These are phyloP conservation scores for Orchestes rusci DNA, from an alignment of 2,888 invertebrate species.

Conservation along the genomic window DNA sequence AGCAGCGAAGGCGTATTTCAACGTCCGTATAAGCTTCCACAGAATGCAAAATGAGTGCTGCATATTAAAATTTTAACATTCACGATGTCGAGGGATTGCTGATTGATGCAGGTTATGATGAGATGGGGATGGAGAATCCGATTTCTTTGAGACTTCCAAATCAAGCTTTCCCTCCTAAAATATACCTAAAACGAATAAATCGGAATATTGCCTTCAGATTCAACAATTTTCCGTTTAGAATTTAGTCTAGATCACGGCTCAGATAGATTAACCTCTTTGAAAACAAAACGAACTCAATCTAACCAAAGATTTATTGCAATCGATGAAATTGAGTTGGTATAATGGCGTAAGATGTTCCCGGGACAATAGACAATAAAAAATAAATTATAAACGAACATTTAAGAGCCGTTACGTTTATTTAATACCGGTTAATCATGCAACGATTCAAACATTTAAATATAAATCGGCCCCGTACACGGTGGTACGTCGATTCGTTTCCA, in stretches of 20 bases:
- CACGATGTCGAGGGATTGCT: background rate
- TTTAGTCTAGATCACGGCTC: too few species aligned
- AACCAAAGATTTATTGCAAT: conserved; percentile 36
- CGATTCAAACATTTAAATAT: conserved; percentile 43
- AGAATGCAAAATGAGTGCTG: conserved; percentile 14
- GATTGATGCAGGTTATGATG: conserved; percentile 3
- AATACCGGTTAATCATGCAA: conserved; percentile 46
- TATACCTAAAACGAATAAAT: too few species aligned
- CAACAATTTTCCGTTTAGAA: too few species aligned
- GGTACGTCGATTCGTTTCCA: conserved; percentile 36
- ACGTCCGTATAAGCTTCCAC: conserved; percentile 10
- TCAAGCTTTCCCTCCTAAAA: too few species aligned
- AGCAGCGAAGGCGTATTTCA: conserved; percentile 12
- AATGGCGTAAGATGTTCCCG: conserved; percentile 42
- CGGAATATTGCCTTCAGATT: too few species aligned
- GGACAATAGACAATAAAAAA: conserved; percentile 44
- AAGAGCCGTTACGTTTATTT: conserved; percentile 45
- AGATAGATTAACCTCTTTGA: too few species aligned
- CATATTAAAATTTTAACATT: conserved; percentile 20
- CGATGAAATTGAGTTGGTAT: conserved; percentile 38
- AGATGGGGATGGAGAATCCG: conserved; percentile 5
- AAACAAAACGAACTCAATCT: conserved; percentile 17
- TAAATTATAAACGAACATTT: conserved; percentile 45
- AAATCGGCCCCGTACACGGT: conserved; percentile 44
- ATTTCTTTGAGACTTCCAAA: background rate